Percentiles rank a stretch among this genome's conserved stretches.
These are phyloP conservation scores for Apodemia mormo DNA, from an alignment of 2,888 invertebrate genomes.

Conservation along the genomic window DNA sequence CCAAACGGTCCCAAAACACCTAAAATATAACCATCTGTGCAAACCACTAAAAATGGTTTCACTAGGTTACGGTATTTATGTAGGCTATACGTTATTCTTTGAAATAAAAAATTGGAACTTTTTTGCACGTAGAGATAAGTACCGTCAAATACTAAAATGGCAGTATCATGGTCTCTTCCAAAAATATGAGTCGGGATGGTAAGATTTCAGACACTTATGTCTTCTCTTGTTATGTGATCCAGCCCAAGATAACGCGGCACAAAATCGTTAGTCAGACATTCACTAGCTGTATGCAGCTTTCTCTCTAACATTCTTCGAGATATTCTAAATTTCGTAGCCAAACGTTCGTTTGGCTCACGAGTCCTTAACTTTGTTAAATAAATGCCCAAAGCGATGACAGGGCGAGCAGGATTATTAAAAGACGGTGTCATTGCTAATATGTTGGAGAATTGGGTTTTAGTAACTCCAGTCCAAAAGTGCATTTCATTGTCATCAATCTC, in stretches of 20 bases:
- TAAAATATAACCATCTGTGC: no score
- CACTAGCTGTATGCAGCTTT: not conserved
- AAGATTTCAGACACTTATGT: not conserved
- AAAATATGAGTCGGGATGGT: slow-evolving; percentile 23
- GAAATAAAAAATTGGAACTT: slow-evolving; percentile 25
- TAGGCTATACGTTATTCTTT: slow-evolving; percentile 11
- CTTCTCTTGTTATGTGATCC: not conserved
- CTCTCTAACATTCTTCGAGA: not conserved
- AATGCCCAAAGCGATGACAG: not conserved
- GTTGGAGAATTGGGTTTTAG: no score
- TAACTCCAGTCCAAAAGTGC: no score
- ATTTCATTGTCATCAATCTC: no score
- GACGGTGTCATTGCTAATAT: no score
- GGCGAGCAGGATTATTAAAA: no score
- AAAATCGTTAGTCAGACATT: not conserved
- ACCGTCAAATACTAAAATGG: slow-evolving; percentile 26
- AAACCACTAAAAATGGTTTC: no score
- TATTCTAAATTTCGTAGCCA: not conserved
- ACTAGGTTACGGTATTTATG: no score
- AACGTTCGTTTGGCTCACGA: not conserved
- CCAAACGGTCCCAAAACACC: no score
- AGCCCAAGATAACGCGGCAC: not conserved
- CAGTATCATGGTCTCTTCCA: slow-evolving; percentile 22
- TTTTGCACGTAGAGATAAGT: slow-evolving; percentile 29
- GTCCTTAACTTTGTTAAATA: not conserved